These are phyloP conservation scores for Drosophila pegasa DNA, from an alignment of 2,888 invertebrate genomes.

Conservation along the genomic window DNA sequence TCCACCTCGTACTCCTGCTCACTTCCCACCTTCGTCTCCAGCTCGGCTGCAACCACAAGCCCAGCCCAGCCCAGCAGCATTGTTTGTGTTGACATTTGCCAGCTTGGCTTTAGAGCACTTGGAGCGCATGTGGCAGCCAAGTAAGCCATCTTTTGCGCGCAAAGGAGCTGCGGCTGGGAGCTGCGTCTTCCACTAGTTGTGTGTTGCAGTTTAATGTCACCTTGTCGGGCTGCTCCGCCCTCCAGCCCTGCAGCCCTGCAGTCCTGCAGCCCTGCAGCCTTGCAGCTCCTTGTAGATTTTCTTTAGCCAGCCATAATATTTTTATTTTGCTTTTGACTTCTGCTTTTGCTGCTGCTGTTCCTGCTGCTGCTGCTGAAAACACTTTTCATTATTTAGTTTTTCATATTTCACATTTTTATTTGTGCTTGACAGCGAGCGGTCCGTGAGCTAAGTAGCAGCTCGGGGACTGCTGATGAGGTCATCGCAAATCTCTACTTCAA, in stretches of 20 bases:
- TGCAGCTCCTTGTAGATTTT: constrained; percentile 38
- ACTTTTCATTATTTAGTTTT: constrained; percentile 77
- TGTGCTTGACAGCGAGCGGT: constrained; percentile 23
- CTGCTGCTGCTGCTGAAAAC: constrained; percentile 50
- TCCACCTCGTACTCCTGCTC: neutral
- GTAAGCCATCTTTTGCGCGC: constrained; percentile 35
- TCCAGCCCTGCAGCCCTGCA: too few relatives aligned
- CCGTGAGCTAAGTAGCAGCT: neutral
- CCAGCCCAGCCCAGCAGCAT: constrained; percentile 35
- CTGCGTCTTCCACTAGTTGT: constrained; percentile 17
- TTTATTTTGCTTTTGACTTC: constrained; percentile 64
- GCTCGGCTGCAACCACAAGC: constrained; percentile 9
- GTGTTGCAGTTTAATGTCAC: constrained; percentile 49
- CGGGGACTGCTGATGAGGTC: constrained; percentile 45
- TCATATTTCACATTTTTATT: constrained; percentile 77
- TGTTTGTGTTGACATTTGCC: constrained; percentile 79
- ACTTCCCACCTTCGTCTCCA: neutral
- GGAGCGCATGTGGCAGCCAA: constrained; percentile 39
- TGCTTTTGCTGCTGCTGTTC: constrained; percentile 25
- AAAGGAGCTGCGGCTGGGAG: constrained; percentile 11
- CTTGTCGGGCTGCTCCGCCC: constrained; percentile 26
- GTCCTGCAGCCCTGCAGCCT: too few relatives aligned
- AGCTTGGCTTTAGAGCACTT: constrained; percentile 59
- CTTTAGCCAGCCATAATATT: constrained; percentile 67
- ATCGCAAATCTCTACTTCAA: constrained; percentile 44